These are phyloP conservation scores for Adela reaumurella DNA, from an alignment of 2,888 invertebrate genomes.

Conservation along the genomic window DNA sequence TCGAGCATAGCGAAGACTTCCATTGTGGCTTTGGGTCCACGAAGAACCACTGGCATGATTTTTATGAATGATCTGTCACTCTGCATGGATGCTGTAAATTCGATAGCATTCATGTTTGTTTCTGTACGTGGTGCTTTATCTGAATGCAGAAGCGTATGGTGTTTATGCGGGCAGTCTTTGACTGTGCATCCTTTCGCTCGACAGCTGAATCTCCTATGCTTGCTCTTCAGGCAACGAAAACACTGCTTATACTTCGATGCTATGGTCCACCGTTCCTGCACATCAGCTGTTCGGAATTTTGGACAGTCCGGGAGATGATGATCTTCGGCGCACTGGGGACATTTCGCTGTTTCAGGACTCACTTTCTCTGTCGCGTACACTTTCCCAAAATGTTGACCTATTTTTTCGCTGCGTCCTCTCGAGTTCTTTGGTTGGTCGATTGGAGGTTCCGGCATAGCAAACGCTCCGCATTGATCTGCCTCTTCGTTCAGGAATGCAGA, in stretches of 20 bases:
- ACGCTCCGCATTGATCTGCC: no score
- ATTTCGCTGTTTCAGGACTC: background rate
- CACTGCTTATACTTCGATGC: background rate
- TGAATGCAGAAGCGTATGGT: background rate
- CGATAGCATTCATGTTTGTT: background rate
- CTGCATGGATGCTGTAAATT: no score
- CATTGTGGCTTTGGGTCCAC: background rate
- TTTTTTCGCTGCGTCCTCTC: no score
- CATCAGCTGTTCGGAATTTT: background rate
- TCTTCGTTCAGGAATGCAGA: no score
- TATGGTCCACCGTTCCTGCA: slow-evolving; percentile 1
- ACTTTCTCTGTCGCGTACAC: no score
- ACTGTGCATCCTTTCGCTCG: background rate
- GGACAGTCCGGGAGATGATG: background rate
- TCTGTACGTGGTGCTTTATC: background rate
- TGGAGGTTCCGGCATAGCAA: no score
- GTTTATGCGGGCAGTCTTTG: background rate
- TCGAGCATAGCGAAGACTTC: background rate
- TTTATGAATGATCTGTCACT: background rate
- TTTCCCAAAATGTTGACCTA: slow-evolving; percentile 13
- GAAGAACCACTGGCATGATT: background rate
- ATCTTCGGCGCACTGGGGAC: background rate
- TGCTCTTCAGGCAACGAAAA: background rate
- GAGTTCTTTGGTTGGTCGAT: no score
- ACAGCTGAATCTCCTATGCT: background rate